Base-by-base conservation (phyloP, 2,113 vertebrate species). In the Entosphenus tridentatus region DNA sequence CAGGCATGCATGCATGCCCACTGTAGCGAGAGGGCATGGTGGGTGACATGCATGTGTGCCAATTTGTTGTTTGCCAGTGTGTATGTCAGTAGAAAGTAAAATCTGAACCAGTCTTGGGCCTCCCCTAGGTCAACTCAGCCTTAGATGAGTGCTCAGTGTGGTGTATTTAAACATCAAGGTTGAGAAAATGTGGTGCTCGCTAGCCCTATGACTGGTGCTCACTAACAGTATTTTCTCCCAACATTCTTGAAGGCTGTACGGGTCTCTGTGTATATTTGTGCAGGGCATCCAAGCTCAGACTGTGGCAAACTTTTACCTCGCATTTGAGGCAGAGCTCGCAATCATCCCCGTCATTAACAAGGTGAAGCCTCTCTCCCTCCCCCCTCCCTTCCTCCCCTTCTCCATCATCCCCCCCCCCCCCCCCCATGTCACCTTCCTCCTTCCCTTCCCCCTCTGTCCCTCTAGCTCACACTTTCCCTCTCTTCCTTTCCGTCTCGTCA, bases 281-380 rank as follows among this genome's bases (percentile, higher is more conserved):
- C 74, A 98, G 93, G 93, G 92, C 70, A 81, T 98, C 79, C 93
- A 98, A 78, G 93, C 90, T 3, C 93, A 98, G 77, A 97, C 93
- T 0, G 84, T 98, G 71, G 92, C 93, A 70, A 98, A 97, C 74
- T 98, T 98, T 79, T 95, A 89, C 74, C 80, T 97, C 70, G 93
- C 90, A 12, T 97, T 97, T 79, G 93, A 98, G 82, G 85, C 89
- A 73, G 88, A 95, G 68, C 82, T 98, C 54, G 74, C 81, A 13
- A 79, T 98, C 78, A 88, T 98, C 75, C 93, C 93, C 56, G 81
- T 98, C 71, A 86, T 98, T 78, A 98, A 98, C 76, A 96, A 98
- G 87, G 92, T 95, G 39, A 39, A 39, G 39, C 39, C 39, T 39
- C 39, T 39, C 39, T 39, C 39, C 39, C 39, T 39, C 39, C 39